Base-by-base conservation (phyloP, 2,113 vertebrate species). In the Anser brachyrhynchus region DNA sequence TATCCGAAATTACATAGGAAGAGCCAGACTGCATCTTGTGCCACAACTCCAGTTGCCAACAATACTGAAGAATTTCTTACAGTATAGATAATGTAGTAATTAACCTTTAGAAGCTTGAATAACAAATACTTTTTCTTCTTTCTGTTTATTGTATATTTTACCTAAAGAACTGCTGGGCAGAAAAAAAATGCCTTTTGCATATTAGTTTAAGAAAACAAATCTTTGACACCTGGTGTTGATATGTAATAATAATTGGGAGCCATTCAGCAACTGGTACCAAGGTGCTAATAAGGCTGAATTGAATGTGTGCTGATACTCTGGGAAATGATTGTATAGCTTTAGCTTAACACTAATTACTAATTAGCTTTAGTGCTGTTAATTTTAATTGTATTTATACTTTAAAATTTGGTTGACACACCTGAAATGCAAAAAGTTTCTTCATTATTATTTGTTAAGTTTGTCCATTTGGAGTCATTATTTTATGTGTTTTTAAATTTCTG, bases 1-100 rank as follows among this genome's bases (percentile, higher is more conserved):
- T 93, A 99, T 99, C 97, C 98, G 99, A 87, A 98, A 92, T 89
- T 98, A 96, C 76, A 92, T 99, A 19, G 99, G 99, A 78, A 98
- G 98, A 57, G 93, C 98, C 41, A 97, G 99, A 75, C 97, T 99
- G 37, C 98, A 99, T 78, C 98, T 99, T 28, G 97, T 99, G 58
- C 97, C 98, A 43, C 98, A 98, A 62, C 98, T 99, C 16, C 99
- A 99, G 77, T 84, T 99, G 90, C 99, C 99, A 69, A 98, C 96
- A 11, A 94, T 98, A 73, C 94, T 99, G 82, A 98, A 98, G 96
- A 98, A 97, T 91, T 99, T 99, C 98, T 97, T 99, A 85, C 99
- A 99, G 94, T 99, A 99, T 84, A 98, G 98, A 98, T 99, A 98
- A 98, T 71, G 35, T 33, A 94, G 83, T 83, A 70, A 84, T 75